Percentiles rank a stretch among this genome's conserved stretches.
Conservation (phyloP, 2,797 vertebrate species). For the Poeciliopsis turneri region DNA sequence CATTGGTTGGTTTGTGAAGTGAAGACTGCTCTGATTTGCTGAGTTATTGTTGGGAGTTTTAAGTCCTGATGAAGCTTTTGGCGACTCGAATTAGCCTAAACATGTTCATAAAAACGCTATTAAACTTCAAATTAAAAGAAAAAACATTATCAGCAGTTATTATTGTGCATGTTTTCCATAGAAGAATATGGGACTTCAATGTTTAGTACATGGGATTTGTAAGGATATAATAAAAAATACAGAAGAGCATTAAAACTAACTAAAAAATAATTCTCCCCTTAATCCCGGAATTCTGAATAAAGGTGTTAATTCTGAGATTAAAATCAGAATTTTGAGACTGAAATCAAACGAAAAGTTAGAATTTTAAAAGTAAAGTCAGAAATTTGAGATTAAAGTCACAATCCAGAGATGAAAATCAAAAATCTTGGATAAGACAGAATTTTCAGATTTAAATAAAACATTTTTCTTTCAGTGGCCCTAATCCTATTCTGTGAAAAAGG, state of each 20-base stretch:
- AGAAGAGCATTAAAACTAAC: not conserved
- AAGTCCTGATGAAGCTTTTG: not conserved
- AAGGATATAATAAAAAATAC: not conserved
- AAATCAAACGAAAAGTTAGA: too few species aligned
- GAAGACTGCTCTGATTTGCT: not conserved
- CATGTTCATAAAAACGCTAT: not conserved
- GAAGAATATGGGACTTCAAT: not conserved
- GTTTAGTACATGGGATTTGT: not conserved
- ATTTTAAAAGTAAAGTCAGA: too few species aligned
- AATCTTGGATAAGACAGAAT: not conserved
- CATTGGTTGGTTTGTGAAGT: not conserved
- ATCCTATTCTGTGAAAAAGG: too few species aligned
- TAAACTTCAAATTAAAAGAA: not conserved
- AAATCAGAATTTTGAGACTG: not conserved
- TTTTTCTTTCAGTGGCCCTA: not conserved
- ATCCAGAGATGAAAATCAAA: not conserved
- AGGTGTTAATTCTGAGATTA: not conserved
- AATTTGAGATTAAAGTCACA: too few species aligned
- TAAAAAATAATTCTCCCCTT: not conserved
- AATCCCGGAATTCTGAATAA: not conserved
- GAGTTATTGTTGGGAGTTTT: not conserved
- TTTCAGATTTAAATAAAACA: not conserved
- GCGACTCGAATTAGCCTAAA: not conserved
- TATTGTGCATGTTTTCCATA: not conserved
- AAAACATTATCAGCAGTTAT: not conserved